Base-by-base conservation (phyloP, 2,888 invertebrate species). In the Tryphoninae sp. region DNA sequence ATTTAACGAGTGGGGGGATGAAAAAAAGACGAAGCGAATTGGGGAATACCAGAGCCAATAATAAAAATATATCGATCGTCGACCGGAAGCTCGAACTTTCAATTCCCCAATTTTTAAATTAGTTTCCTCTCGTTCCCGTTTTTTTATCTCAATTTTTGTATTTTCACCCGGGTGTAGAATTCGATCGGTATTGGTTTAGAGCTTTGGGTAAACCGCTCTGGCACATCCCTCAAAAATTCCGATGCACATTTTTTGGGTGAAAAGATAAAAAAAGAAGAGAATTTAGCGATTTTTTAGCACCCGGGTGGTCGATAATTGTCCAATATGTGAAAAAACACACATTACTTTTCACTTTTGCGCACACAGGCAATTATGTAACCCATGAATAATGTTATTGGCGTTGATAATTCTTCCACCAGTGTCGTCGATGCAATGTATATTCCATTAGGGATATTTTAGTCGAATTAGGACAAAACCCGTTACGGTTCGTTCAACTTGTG, bases 391-490 rank as follows among this genome's bases (percentile, higher is more conserved):
- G 65, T n/a, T 65, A 22, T 65, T 62, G 8, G 26, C 42, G 33
- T 22, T 59, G 69, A 69, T 75, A 59, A 55, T 67, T 74, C 74
- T 78, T 78, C 71, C 67, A 51, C 45, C 58, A 13, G 45, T 22
- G 65, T 68, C 9, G 45, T 74, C 69, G 22, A 7, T 49, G 53
- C 71, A 61, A 65, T 65, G 49, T 78, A 81, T 71, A 81, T 81
- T 81, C 65, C 81, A 78, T 78, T 67, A 75, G 40, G 49, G 72
- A 58, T 72, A 86, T 87, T 76, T 76, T 86, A 86, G 86, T 79
- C 84, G 78, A 83, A 83, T 85, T 83, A 83, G 81, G 33, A 65
- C 81, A 82, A 85, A 84, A 82, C 80, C 79, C 80, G 83, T 78
- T 75, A 80, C 76, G 81, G 86, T 84, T 82, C 83, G 83, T 79